Percentiles rank a stretch among this genome's conserved stretches.
Conservation (phyloP, 2,888 invertebrate species). For the Spodoptera littoralis region DNA sequence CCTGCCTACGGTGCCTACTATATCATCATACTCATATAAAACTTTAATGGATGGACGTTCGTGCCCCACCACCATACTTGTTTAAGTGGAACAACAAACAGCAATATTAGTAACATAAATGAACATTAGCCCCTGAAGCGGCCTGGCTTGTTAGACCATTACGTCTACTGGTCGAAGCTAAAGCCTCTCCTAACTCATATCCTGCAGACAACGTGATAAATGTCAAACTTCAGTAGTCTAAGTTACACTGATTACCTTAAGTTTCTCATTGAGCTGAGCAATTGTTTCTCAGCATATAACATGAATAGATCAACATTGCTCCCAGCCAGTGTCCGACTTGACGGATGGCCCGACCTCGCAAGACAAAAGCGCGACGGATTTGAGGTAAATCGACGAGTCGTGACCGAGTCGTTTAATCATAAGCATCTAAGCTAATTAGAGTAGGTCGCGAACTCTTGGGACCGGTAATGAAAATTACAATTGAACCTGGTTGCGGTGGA, state of each 20-base stretch:
- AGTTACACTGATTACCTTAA: constrained; percentile 36
- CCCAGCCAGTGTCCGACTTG: constrained; percentile 68
- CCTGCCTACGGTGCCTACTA: constrained; percentile 25
- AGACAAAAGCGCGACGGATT: constrained; percentile 82
- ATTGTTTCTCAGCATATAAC: constrained; percentile 39
- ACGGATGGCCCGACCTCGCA: constrained; percentile 77
- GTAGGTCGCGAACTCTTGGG: constrained; percentile 85
- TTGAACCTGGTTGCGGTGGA: constrained; percentile 80
- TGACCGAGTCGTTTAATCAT: constrained; percentile 86
- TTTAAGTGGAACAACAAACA: constrained; percentile 42
- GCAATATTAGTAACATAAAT: constrained; percentile 55
- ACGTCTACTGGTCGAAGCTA: constrained; percentile 61
- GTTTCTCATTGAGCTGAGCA: constrained; percentile 22
- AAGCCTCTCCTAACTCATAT: constrained; percentile 61
- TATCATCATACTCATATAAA: constrained; percentile 30
- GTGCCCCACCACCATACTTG: constrained; percentile 17
- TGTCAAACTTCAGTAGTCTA: constrained; percentile 50
- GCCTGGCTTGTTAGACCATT: constrained; percentile 60
- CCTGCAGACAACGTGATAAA: constrained; percentile 56
- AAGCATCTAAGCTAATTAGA: constrained; percentile 87
- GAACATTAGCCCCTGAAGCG: constrained; percentile 57
- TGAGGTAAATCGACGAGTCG: constrained; percentile 85
- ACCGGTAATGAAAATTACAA: constrained; percentile 87
- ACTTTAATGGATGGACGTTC: constrained; percentile 29
- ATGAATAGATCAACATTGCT: constrained; percentile 47